phyloP scores from a whole-genome alignment of 2,113 vertebrate genomes.

The Semnornis frantzii region DNA sequence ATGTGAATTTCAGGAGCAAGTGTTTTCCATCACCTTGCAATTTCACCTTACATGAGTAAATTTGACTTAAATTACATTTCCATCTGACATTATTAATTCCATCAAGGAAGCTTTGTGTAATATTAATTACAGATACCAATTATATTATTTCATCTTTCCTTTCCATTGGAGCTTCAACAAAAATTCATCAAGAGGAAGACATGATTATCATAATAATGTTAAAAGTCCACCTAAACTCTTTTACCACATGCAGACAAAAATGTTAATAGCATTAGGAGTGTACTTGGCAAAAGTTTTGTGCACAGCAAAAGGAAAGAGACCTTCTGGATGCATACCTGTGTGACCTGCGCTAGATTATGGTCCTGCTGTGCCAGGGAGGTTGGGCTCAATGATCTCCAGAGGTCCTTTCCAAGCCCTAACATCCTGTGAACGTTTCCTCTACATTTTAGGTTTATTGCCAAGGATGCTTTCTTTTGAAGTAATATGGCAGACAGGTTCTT shows the following conservation, averaged over 20 bases:
- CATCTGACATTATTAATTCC: conserved; percentile 76
- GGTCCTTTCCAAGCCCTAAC: too few relatives aligned
- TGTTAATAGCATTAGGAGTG: background rate
- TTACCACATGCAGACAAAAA: background rate
- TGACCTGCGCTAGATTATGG: too few relatives aligned
- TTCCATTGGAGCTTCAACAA: conserved; percentile 76
- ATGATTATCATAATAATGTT: conserved; percentile 73
- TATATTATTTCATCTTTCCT: conserved; percentile 74
- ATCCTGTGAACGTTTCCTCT: too few relatives aligned
- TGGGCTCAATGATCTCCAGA: too few relatives aligned
- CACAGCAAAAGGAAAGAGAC: conserved; percentile 16
- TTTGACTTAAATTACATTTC: conserved; percentile 77
- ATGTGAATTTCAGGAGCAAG: conserved; percentile 70
- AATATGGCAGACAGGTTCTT: background rate
- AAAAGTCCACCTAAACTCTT: conserved; percentile 20
- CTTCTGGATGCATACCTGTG: background rate
- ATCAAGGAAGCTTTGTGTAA: conserved; percentile 73
- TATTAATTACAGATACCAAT: conserved; percentile 76
- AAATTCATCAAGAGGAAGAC: conserved; percentile 74
- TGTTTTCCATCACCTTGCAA: conserved; percentile 72
- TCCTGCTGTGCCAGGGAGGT: too few relatives aligned
- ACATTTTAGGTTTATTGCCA: too few relatives aligned
- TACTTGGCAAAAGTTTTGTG: conserved; percentile 41
- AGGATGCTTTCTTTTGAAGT: background rate
- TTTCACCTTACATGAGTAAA: conserved; percentile 73